Conservation (phyloP, 2,888 invertebrate species). For the Mythimna albipuncta region DNA sequence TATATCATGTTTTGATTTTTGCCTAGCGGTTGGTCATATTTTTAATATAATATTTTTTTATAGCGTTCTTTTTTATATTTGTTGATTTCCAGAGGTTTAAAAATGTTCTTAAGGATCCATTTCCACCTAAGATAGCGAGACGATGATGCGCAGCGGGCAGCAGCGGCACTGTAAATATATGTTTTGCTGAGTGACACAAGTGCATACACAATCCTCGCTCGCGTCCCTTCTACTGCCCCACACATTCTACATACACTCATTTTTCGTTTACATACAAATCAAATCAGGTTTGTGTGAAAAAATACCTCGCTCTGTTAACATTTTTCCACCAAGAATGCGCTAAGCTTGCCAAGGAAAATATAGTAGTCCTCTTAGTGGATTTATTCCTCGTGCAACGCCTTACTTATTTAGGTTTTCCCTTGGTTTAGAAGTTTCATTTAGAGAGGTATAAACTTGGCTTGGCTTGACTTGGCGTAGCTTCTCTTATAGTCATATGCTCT, state of each 20-base stretch:
- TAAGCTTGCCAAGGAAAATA: neutral
- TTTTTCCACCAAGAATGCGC: neutral
- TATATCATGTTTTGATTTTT: no score
- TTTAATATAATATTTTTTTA: no score
- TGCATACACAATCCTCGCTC: neutral
- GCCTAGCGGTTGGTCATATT: no score
- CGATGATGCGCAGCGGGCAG: neutral
- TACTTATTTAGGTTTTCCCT: no score
- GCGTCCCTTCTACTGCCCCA: neutral
- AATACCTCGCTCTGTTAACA: neutral
- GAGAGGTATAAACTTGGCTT: no score
- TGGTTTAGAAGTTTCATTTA: neutral
- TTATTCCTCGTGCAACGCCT: no score
- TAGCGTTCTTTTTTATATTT: no score
- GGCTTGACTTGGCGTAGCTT: no score
- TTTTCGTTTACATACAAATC: neutral
- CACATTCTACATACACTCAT: neutral
- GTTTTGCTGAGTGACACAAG: no score
- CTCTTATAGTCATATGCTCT: neutral
- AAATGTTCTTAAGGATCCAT: neutral
- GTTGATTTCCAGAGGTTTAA: no score
- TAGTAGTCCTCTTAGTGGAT: no score
- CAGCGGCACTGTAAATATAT: neutral
- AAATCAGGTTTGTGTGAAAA: neutral
- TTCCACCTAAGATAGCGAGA: neutral